phyloP scores from a whole-genome alignment of 2,888 invertebrate species.

The Zele albiditarsus region DNA sequence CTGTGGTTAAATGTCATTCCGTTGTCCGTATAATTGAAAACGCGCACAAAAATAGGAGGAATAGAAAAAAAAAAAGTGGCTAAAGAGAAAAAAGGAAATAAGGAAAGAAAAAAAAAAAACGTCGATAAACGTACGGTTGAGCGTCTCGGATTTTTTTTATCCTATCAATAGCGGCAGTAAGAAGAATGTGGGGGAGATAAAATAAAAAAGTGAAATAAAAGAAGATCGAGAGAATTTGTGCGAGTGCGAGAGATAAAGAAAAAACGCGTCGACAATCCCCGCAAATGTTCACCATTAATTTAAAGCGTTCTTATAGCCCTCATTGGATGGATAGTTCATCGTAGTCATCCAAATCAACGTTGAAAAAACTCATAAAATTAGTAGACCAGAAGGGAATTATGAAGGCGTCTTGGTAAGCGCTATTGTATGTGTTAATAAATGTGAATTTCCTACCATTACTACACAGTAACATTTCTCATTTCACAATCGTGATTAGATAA shows the following conservation, averaged over 20 bases:
- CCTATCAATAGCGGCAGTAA: neutral
- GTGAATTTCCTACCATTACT: neutral
- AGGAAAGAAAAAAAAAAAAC: conserved; percentile 36
- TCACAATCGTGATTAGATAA: neutral
- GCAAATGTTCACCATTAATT: conserved; percentile 62
- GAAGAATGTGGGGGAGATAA: neutral
- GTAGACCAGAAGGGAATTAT: neutral
- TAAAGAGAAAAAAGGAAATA: conserved; percentile 31
- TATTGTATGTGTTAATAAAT: neutral
- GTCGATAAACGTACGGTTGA: conserved; percentile 36
- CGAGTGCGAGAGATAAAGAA: conserved; percentile 41
- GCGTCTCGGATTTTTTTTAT: neutral
- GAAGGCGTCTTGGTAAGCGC: neutral
- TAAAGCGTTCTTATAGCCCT: conserved; percentile 46
- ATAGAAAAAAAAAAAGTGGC: conserved; percentile 32
- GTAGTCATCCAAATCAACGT: neutral
- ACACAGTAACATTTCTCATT: neutral
- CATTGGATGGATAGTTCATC: conserved; percentile 21
- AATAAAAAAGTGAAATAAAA: conserved; percentile 34
- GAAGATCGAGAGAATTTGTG: neutral
- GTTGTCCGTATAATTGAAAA: conserved; percentile 53
- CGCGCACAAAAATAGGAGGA: conserved; percentile 37
- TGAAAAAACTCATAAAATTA: neutral
- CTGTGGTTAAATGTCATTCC: conserved; percentile 41
- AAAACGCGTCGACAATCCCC: conserved; percentile 56